Evolutionary conservation across 2,797 vertebrate genomes (phyloP).

Genomic region (Takifugu rubripes): DNA sequence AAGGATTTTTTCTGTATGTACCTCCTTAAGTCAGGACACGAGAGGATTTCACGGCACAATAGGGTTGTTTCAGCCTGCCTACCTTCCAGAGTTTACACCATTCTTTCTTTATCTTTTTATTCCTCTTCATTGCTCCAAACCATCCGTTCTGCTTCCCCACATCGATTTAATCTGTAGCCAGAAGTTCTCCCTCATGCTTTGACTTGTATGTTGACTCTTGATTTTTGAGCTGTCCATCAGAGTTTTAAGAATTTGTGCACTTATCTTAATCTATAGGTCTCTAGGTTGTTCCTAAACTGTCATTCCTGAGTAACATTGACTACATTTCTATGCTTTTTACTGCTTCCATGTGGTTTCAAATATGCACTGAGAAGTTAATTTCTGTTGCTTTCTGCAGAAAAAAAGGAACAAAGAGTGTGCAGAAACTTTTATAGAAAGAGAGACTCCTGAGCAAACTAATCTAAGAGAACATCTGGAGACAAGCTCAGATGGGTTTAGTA

Average conservation of each 20-base stretch:
- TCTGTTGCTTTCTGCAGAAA: neutral
- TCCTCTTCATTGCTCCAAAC: slow-evolving; percentile 30
- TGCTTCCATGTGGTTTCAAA: too few relatives aligned
- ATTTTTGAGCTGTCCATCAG: too few relatives aligned
- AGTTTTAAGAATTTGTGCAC: too few relatives aligned
- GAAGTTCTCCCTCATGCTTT: slow-evolving; percentile 10
- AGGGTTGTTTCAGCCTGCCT: slow-evolving; percentile 41
- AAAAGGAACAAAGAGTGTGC: too few relatives aligned
- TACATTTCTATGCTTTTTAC: too few relatives aligned
- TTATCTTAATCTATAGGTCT: too few relatives aligned
- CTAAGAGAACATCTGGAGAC: neutral
- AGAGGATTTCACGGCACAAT: slow-evolving; percentile 44
- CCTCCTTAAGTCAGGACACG: slow-evolving; percentile 26
- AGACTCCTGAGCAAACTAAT: too few relatives aligned
- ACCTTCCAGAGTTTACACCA: slow-evolving; percentile 43
- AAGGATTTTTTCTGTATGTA: slow-evolving; percentile 12
- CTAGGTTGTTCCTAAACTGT: too few relatives aligned
- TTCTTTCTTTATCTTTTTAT: slow-evolving; percentile 52
- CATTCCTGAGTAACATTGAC: too few relatives aligned
- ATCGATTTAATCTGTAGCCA: slow-evolving; percentile 22
- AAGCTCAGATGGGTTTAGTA: slow-evolving; percentile 9
- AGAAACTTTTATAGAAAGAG: too few relatives aligned
- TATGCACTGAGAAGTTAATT: neutral
- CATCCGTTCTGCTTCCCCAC: slow-evolving; percentile 6
- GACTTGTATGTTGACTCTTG: slow-evolving; percentile 2